Conservation (phyloP, 2,888 invertebrate genomes). For the Cantharis rufa region DNA sequence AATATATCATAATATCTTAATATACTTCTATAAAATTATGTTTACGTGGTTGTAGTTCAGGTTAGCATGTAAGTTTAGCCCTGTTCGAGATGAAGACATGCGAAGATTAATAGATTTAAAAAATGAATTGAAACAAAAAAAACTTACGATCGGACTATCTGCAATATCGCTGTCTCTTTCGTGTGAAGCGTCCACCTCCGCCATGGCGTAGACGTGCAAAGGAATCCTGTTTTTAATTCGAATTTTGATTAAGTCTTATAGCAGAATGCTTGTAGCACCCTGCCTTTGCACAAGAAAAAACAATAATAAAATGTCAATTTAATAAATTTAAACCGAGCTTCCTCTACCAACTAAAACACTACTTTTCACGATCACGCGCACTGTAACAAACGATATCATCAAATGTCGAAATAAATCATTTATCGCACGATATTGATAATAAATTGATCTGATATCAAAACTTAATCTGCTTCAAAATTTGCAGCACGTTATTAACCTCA, state of each 20-base stretch:
- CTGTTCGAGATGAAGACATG: neutral
- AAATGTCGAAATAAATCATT: neutral
- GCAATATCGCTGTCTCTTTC: conserved; percentile 73
- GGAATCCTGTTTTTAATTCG: conserved; percentile 87
- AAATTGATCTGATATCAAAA: neutral
- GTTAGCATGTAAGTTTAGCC: no score
- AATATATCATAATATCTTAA: no score
- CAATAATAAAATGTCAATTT: neutral
- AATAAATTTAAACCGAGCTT: neutral
- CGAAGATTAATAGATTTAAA: neutral
- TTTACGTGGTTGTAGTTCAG: no score
- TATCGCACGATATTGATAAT: neutral
- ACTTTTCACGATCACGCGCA: neutral
- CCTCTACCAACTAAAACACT: neutral
- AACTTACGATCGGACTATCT: conserved; percentile 71
- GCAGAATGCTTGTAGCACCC: conserved; percentile 54
- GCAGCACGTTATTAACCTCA: neutral
- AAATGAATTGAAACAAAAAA: neutral
- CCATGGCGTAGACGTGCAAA: conserved; percentile 82
- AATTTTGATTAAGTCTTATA: conserved; percentile 69
- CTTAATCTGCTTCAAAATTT: neutral
- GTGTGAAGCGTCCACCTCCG: conserved; percentile 62
- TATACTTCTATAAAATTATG: no score
- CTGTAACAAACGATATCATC: neutral
- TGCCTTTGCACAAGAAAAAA: conserved; percentile 40